A percentile compares a stretch with the other conserved stretches of the same genome.
Evolutionary conservation across 2,113 vertebrate genomes (phyloP).

Genomic region (Archilochus colubris): DNA sequence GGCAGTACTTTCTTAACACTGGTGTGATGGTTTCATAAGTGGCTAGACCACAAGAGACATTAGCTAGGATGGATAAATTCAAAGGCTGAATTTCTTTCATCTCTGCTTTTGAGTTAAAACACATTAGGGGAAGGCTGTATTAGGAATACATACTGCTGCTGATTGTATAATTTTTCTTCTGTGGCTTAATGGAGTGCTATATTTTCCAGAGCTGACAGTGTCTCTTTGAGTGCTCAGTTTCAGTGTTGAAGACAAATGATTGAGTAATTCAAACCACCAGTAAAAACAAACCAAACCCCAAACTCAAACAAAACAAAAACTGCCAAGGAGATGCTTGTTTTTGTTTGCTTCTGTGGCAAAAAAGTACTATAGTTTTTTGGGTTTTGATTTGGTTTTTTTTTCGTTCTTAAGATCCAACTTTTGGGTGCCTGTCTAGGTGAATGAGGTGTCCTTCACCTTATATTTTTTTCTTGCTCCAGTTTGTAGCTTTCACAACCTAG

Average conservation of each 20-base stretch:
- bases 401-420: background rate
- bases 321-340: background rate
- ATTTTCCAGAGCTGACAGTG: slow-evolving; percentile 16
- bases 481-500: background rate
- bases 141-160: background rate
- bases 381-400: no score
- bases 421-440: background rate
- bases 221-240: background rate
- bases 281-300: background rate
- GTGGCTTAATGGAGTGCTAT: background rate
- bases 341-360: background rate
- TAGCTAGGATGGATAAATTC: background rate
- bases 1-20: background rate
- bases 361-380: background rate
- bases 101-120: background rate
- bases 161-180: background rate
- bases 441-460: background rate
- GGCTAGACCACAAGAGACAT: background rate
- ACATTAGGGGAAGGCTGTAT: background rate
- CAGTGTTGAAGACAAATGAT: background rate
- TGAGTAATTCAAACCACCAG: slow-evolving; percentile 25
- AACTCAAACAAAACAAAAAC: background rate
- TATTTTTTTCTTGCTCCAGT: background rate
- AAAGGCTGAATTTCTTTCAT: background rate
- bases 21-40: background rate